A percentile compares a stretch with the other conserved stretches of the same genome.
These are phyloP conservation scores for Enteromius argenteus DNA, from an alignment of 2,797 vertebrate species.

Conservation along the genomic window DNA sequence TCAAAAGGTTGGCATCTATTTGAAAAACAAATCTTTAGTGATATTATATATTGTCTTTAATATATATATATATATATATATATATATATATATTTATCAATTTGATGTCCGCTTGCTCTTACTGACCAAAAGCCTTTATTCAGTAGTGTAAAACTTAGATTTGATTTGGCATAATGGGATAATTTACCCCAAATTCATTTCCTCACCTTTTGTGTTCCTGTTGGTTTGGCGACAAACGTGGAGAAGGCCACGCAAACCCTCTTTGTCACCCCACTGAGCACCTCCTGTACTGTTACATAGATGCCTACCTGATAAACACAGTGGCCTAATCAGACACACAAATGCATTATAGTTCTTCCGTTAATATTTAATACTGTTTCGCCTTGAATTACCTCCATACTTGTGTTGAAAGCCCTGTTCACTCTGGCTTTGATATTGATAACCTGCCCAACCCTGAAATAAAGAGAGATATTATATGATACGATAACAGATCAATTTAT, in stretches of 20 bases:
- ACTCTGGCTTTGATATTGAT: slow-evolving; percentile 96
- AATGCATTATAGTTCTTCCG: not conserved
- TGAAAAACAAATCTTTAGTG: not conserved
- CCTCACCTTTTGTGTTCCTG: slow-evolving; percentile 73
- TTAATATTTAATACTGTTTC: not conserved
- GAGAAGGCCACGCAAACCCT: slow-evolving; percentile 79
- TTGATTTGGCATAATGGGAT: not conserved
- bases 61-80: not conserved
- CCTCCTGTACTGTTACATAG: slow-evolving; percentile 76
- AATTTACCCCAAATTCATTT: not conserved
- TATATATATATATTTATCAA: not conserved
- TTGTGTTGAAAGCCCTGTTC: slow-evolving; percentile 97
- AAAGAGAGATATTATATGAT: slow-evolving; percentile 44
- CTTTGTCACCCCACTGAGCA: slow-evolving; percentile 70
- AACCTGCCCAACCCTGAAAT: slow-evolving; percentile 88
- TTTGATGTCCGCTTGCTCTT: not conserved
- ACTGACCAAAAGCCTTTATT: not conserved
- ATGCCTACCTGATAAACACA: slow-evolving; percentile 75
- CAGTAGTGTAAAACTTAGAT: not conserved
- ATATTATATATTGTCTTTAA: not conserved
- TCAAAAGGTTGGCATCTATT: not conserved
- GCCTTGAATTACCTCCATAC: slow-evolving; percentile 89
- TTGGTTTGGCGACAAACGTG: slow-evolving; percentile 79
- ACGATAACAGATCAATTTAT: not conserved
- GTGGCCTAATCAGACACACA: not conserved